These are phyloP conservation scores for Semnornis frantzii DNA, from an alignment of 2,113 vertebrate genomes.

Conservation along the genomic window DNA sequence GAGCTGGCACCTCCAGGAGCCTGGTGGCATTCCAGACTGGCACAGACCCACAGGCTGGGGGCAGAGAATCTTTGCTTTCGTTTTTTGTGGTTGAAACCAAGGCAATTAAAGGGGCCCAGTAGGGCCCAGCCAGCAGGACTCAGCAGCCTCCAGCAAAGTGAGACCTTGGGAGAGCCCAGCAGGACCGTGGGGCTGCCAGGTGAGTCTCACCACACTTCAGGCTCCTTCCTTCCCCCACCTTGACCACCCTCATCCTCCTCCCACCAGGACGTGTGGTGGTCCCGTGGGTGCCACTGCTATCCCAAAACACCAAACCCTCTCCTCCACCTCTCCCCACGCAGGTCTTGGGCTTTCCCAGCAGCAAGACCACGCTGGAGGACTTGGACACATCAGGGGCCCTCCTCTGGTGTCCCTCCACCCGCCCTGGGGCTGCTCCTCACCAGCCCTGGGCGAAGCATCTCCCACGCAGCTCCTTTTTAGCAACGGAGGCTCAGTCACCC, in stretches of 20 bases:
- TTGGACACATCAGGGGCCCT: neutral
- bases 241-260: neutral
- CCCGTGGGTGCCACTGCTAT: neutral
- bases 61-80: neutral
- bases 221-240: neutral
- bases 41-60: neutral
- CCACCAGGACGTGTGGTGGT: rapidly evolving
- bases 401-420: neutral
- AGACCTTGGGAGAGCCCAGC: neutral
- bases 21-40: neutral
- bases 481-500: neutral
- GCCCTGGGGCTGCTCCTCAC: neutral
- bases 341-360: constrained; percentile 21
- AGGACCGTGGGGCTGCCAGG: constrained; percentile 5
- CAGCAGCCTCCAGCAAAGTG: neutral
- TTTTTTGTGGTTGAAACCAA: constrained; percentile 30
- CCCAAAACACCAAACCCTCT: neutral
- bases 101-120: constrained; percentile 15
- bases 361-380: neutral
- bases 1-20: neutral
- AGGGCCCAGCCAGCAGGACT: neutral
- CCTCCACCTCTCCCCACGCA: neutral
- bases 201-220: neutral
- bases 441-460: neutral
- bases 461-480: neutral